Base-by-base conservation (phyloP, 1,140 invertebrate genomes). In the Atta cephalotes region DNA sequence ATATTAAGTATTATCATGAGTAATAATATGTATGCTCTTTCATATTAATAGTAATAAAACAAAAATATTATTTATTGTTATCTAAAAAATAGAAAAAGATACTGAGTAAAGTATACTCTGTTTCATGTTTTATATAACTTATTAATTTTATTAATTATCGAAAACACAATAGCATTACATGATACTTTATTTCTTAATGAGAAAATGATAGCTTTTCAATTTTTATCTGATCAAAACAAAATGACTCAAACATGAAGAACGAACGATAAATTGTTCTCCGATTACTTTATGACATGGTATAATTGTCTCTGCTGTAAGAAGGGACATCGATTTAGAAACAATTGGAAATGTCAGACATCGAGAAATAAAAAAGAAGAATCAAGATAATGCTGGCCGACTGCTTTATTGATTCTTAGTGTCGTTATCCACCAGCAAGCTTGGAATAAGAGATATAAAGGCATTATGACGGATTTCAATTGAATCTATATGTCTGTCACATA, bases 261-360 rank as follows among this genome's bases (percentile, higher is more conserved):
- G 31, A 39, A 62, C 68, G 25, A 51, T 53, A n/a, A 77, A 87
- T 78, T 77, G 68, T 86, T 81, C 70, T 72, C 45, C 70, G 85
- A 78, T 71, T 81, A 39, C 6, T 84, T 65, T 78, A 58, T 65
- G 74, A 49, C 56, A 28, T 87, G 74, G 76, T 87, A 89, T 90
- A 90, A 89, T 90, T 89, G 85, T 85, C 87, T 66, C 68, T 49
- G 68, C 74, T 74, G 60, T 56, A 77, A 71, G 79, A 71, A 78
- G 72, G 68, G 66, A 87, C 78, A 87, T 89, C 88, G 81, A 90
- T 87, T 85, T 79, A 58, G 85, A 85, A 51, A 79, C 88, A 71
- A 89, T 90, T 66, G 85, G 79, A 74, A 87, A 53, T 86, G 79
- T 56, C 49, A 62, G 65, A 78, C 66, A 85, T 82, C 56, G 51